phyloP scores from a whole-genome alignment of 2,888 invertebrate genomes.

The Microplitis manilae region DNA sequence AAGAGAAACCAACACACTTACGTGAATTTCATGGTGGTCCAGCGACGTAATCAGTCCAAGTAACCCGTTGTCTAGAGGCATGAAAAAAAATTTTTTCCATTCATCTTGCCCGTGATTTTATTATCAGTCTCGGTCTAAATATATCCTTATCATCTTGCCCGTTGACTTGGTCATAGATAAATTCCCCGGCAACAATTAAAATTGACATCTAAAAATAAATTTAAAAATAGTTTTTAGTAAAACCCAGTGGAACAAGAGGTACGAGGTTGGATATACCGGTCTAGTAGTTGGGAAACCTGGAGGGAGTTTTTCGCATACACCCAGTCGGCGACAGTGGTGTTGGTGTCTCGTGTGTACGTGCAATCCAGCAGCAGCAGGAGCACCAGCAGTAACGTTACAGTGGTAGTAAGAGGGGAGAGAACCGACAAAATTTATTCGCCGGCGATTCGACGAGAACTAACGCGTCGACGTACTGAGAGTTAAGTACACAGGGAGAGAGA shows the following conservation, averaged over 20 bases:
- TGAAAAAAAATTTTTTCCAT: not conserved
- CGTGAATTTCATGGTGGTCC: conserved; percentile 55
- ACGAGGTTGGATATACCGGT: conserved; percentile 44
- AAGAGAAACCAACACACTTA: conserved; percentile 44
- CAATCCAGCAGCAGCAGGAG: not conserved
- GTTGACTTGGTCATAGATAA: not conserved
- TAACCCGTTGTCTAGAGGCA: conserved; percentile 20
- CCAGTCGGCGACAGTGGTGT: conserved; percentile 51
- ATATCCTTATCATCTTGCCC: not conserved
- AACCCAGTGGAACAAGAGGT: not conserved
- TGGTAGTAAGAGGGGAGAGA: conserved; percentile 20
- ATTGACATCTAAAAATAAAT: not conserved
- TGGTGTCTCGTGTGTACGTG: not conserved
- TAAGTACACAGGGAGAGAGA: conserved; percentile 17
- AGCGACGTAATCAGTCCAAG: conserved; percentile 49
- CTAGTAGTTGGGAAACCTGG: conserved; percentile 34
- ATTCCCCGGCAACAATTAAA: not conserved
- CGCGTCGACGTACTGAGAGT: conserved; percentile 60
- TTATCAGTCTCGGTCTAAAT: not conserved
- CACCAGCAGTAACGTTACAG: not conserved
- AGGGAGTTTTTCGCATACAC: conserved; percentile 55
- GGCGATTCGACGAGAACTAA: conserved; percentile 54
- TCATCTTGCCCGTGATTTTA: not conserved
- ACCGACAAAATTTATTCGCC: conserved; percentile 60
- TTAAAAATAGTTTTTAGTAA: not conserved